Base-by-base conservation (phyloP, 2,888 invertebrate species). In the Epiblema foenella region DNA sequence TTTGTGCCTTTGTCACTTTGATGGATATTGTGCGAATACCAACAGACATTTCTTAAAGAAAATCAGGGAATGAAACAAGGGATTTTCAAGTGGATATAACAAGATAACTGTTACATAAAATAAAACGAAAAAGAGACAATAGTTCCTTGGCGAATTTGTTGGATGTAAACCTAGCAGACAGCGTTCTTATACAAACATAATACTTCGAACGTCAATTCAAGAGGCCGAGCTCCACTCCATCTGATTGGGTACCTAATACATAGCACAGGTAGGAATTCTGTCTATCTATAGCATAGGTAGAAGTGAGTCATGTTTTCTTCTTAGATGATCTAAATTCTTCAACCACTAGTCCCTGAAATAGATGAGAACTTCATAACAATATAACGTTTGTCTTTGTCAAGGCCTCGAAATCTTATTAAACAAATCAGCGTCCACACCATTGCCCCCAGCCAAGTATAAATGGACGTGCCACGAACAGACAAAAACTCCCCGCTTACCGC, bases 361-460 rank as follows among this genome's bases (percentile, higher is more conserved):
- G 33, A 24, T 24, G 54, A n/a, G 37, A 52, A 39, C 15, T 39
- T 39, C 37, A 52, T 33, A 64, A 52, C 39, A 39, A 52, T 20
- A 52, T 20, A 10, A 5, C 7, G 1, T 17, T 10, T 11, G 62
- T 39, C 52, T n/a, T 20, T 7, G 18, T 12, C 52, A 52, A 52
- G 62, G 51, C 51, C 49, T 18, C 39, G 2, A 10, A 46, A 56
- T 63, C 33, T 46, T 39, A 65, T 59, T 54, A 59, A 57, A 56
- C 42, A 42, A 70, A 70, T 56, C 12, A 62, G 51, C 51, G 42
- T 20, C 10, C 59, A 52, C 58, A 39, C 49, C 33, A 69, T 18
- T 39, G 52, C 65, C 70, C 2, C 24, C 9, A 46, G 70, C 46
- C 52, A 37, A 70, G 65, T 70, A 70, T 54, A 54, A 70, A 70